phyloP scores from a whole-genome alignment of 2,797 vertebrate genomes.

The Tolypeutes matacus region DNA sequence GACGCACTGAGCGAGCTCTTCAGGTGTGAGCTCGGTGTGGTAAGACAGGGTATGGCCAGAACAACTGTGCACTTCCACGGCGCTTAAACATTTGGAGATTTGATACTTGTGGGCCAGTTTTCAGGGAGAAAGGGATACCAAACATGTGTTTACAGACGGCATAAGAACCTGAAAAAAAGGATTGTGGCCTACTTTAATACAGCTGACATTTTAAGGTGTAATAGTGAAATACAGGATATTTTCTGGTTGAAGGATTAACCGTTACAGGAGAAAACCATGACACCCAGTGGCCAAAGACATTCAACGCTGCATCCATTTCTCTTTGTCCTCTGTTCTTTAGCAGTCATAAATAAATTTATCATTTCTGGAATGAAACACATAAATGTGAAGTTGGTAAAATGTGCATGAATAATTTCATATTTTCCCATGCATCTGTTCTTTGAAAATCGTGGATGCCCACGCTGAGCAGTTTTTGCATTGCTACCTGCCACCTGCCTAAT shows the following conservation, averaged over 20 bases:
- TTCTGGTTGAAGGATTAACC: background rate
- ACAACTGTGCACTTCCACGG: too few species aligned
- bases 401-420: background rate
- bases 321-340: background rate
- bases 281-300: conserved; percentile 82
- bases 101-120: background rate
- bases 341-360: background rate
- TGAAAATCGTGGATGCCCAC: background rate
- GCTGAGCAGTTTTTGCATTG: rapidly evolving
- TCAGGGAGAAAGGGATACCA: background rate
- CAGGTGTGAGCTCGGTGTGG: background rate
- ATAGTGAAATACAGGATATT: background rate
- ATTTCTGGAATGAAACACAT: background rate
- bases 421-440: rapidly evolving
- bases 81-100: background rate
- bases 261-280: conserved; percentile 81
- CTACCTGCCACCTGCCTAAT: rapidly evolving
- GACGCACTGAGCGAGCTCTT: background rate
- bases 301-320: background rate
- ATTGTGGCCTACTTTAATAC: too few species aligned
- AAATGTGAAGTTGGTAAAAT: background rate
- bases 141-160: background rate
- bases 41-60: background rate
- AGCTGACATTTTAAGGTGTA: rapidly evolving
- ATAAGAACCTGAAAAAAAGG: background rate